Evolutionary conservation across 1,140 invertebrate genomes (phyloP), one percentile per base, ranked within the genome.

Genomic region (Aphidius ervi): DNA sequence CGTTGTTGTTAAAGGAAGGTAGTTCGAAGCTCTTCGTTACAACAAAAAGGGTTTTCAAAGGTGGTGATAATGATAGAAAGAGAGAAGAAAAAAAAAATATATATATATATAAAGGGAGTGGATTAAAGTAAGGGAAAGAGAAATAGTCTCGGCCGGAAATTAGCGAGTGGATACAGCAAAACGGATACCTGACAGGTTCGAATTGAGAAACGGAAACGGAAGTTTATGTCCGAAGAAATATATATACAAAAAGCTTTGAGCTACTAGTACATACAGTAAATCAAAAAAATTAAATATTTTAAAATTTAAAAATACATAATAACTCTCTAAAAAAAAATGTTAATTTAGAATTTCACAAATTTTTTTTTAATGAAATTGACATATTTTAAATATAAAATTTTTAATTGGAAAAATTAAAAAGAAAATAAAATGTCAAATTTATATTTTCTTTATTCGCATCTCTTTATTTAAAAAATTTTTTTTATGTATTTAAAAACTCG

Each of bases 181-280:
- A 49, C 55, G 49, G 59, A 64, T 60, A 61, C 42, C 46, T 43
- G 42, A 46, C 54, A 56, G 54, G 43, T 37, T 47, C 54, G n/a
- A 42, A 52, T 46, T 55, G 39, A 56, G 39, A 49, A 47, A n/a
- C 45, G 31, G 45, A 54, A 61, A 46, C 63, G 63, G 59, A 64
- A 61, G 60, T 64, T 58, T 58, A 64, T 60, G 48, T 57, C 58
- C 58, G 58, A 57, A 53, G 54, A 54, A 45, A 61, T 41, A 61
- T 61, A 56, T 31, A 49, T 9, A 9, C 5, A 31, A 50, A 52
- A 42, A 50, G 50, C 57, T 58, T 43, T 40, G 47, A 43, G 43
- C 16, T 23, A 31, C 39, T 49, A 20, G 16, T 49, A 40, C 57
- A 16, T 16, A 16, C 16, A 16, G 16, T 16, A 16, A 16, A 16